These are phyloP conservation scores for Torymus auratus DNA, from an alignment of 2,888 invertebrate genomes.

Conservation along the genomic window DNA sequence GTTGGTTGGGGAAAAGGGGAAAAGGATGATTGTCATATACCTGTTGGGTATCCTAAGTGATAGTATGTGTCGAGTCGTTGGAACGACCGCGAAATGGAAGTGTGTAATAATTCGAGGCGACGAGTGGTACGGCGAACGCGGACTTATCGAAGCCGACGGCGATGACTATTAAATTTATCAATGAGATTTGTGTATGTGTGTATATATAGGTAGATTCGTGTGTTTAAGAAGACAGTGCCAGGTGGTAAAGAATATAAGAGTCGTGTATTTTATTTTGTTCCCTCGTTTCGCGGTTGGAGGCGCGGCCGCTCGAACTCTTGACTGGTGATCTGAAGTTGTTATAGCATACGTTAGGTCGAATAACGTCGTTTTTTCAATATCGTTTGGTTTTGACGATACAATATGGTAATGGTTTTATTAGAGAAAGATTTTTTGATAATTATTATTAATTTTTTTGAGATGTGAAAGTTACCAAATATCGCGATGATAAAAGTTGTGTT, in stretches of 20 bases:
- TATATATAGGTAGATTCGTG: slow-evolving; percentile 47
- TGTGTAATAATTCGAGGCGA: neutral
- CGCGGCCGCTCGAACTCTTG: neutral
- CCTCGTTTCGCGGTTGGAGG: slow-evolving; percentile 12
- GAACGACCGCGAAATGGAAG: neutral
- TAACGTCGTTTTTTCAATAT: neutral
- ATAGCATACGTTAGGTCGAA: neutral
- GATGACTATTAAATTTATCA: slow-evolving; percentile 39
- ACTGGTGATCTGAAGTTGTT: neutral
- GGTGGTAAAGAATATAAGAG: neutral
- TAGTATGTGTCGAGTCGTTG: too few species aligned
- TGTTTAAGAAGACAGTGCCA: slow-evolving; percentile 27
- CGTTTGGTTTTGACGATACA: neutral
- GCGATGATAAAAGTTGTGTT: too few species aligned
- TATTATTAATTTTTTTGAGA: too few species aligned
- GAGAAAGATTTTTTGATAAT: too few species aligned
- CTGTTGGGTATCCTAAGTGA: too few species aligned
- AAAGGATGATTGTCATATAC: too few species aligned
- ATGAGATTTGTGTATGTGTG: slow-evolving; percentile 47
- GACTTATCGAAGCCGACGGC: neutral
- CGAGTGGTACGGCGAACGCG: neutral
- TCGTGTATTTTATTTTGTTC: slow-evolving; percentile 30
- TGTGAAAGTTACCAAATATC: too few species aligned
- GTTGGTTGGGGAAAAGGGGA: too few species aligned
- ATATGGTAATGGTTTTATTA: too few species aligned